Evolutionary conservation across 1,140 invertebrate genomes (phyloP).

Genomic region (Platyscapa corneri): DNA sequence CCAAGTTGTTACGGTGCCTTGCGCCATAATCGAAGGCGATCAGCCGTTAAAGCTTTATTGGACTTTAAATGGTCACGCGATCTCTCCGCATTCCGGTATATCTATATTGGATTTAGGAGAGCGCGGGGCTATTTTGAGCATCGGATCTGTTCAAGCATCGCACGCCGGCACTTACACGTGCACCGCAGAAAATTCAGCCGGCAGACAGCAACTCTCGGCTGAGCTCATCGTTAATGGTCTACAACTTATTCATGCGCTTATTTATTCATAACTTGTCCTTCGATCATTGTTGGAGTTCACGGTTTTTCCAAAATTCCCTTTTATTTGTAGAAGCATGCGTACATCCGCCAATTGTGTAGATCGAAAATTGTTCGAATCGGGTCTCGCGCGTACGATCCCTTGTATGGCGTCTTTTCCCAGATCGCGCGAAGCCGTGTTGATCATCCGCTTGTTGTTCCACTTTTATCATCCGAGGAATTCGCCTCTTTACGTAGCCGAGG

Average conservation of each 20-base stretch:
- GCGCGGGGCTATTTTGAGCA: conserved; percentile 82
- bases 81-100: conserved; percentile 78
- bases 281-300: too few species aligned
- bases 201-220: conserved; percentile 78
- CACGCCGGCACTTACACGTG: conserved; percentile 90
- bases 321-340: conserved; percentile 42
- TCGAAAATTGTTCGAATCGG: background rate
- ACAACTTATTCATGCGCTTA: conserved; percentile 58
- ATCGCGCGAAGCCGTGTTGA: too few species aligned
- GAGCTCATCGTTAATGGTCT: conserved; percentile 83
- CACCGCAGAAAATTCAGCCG: conserved; percentile 83
- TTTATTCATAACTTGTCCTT: too few species aligned
- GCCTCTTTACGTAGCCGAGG: too few species aligned
- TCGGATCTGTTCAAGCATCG: conserved; percentile 80
- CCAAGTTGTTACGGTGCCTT: conserved; percentile 74
- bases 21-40: conserved; percentile 74
- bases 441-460: too few species aligned
- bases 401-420: too few species aligned
- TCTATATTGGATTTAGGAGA: conserved; percentile 80
- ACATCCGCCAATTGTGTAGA: background rate
- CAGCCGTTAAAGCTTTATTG: conserved; percentile 78
- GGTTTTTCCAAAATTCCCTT: background rate
- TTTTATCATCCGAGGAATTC: too few species aligned
- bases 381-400: too few species aligned
- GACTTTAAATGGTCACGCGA: conserved; percentile 78